Percentiles rank a stretch among this genome's conserved stretches.
phyloP scores from a whole-genome alignment of 2,797 vertebrate genomes.

The Lacerta bilineata region DNA sequence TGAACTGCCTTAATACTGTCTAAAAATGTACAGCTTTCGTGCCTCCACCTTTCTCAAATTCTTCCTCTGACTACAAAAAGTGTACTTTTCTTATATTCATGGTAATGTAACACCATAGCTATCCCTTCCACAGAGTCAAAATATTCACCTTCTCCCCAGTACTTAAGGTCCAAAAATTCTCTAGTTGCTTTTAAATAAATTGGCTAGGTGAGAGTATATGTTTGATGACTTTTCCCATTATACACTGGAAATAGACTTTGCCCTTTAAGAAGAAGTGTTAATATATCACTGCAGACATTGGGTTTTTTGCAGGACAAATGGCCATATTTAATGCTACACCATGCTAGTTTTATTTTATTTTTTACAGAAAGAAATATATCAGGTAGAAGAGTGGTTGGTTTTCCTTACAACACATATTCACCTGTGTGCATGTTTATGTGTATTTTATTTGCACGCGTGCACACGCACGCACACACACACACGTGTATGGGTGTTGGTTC shows the following conservation, averaged over 20 bases:
- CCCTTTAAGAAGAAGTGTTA: constrained; percentile 30
- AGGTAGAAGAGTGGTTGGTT: constrained; percentile 17
- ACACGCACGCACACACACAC: not conserved
- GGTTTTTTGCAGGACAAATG: not conserved
- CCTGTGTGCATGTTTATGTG: not conserved
- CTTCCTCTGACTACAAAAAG: constrained; percentile 62
- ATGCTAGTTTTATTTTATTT: constrained; percentile 8
- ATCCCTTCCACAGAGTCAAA: constrained; percentile 35
- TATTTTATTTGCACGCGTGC: too few relatives aligned
- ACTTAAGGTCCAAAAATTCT: constrained; percentile 1
- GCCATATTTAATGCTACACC: constrained; percentile 15
- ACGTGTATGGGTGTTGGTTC: too few relatives aligned
- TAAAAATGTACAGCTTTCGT: constrained; percentile 63
- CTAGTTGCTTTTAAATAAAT: constrained; percentile 51
- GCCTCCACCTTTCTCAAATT: constrained; percentile 71
- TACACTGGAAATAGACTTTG: not conserved
- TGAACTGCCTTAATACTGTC: constrained; percentile 75
- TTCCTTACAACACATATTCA: constrained; percentile 17
- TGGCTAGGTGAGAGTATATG: constrained; percentile 10
- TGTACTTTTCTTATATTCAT: constrained; percentile 40
- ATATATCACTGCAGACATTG: too few relatives aligned
- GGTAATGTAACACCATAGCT: constrained; percentile 36
- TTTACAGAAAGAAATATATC: not conserved
- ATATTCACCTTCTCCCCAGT: not conserved
- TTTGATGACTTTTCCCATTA: constrained; percentile 11